Evolutionary conservation across 37 sponge, comb jelly and placozoan genomes (phyloP).

Genomic region (Spongia lamella): DNA sequence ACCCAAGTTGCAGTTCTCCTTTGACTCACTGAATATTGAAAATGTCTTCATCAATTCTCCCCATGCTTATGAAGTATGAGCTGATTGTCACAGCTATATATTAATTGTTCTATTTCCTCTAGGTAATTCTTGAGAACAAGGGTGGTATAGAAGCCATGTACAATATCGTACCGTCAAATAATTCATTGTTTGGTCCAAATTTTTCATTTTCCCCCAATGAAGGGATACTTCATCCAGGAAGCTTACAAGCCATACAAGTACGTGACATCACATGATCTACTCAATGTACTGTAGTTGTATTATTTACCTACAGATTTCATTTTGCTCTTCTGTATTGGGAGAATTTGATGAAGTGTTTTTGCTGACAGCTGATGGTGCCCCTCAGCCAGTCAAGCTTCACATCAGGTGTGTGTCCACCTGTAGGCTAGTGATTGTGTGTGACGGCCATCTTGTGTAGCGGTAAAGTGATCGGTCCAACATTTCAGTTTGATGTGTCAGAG

Average conservation of each 20-base stretch:
- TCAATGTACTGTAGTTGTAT: constrained; percentile 5
- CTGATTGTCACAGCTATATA: background rate
- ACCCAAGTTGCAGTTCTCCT: constrained; percentile 81
- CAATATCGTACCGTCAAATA: constrained; percentile 31
- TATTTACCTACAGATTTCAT: constrained; percentile 70
- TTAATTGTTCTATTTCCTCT: background rate
- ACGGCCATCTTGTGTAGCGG: constrained; percentile 38
- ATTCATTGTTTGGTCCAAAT: constrained; percentile 82
- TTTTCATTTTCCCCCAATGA: constrained; percentile 84
- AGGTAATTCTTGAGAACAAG: constrained; percentile 88
- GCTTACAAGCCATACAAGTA: constrained; percentile 90
- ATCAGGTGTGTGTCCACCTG: constrained; percentile 43
- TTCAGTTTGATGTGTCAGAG: constrained; percentile 71
- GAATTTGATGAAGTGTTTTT: constrained; percentile 87
- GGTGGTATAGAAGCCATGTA: constrained; percentile 87
- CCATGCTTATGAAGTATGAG: constrained; percentile 89
- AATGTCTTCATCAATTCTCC: constrained; percentile 91
- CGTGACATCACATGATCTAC: too few species aligned
- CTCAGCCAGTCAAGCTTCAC: constrained; percentile 62
- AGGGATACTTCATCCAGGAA: constrained; percentile 84
- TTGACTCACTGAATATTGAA: constrained; percentile 92
- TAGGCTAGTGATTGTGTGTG: background rate
- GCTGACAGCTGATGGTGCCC: constrained; percentile 67
- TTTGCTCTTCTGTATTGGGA: constrained; percentile 74
- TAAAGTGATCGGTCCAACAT: constrained; percentile 92